Conservation (phyloP, 1,140 invertebrate genomes). For the Lepidurus arcticus region DNA sequence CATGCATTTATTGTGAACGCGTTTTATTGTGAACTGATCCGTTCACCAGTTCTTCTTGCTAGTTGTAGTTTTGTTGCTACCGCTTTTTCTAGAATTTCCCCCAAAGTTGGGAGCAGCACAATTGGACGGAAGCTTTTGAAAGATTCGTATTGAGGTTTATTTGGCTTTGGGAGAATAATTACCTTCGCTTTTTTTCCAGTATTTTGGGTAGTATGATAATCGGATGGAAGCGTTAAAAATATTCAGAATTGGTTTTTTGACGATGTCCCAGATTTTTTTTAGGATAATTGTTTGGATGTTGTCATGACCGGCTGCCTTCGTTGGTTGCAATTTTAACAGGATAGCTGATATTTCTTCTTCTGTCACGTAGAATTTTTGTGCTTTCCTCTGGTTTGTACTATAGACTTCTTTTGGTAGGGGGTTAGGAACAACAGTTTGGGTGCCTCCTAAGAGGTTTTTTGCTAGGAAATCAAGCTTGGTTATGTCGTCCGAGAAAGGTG, state of each 20-base stretch:
- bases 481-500: too few species aligned
- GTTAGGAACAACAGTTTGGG: too few species aligned
- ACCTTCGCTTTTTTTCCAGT: constrained; percentile 25
- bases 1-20: too few species aligned
- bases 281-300: constrained; percentile 15
- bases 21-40: too few species aligned
- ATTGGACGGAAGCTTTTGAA: constrained; percentile 6
- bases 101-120: background rate
- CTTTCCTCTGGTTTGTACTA: background rate
- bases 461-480: too few species aligned
- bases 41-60: too few species aligned
- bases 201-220: background rate
- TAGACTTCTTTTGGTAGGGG: background rate
- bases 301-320: constrained; percentile 20
- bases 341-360: background rate
- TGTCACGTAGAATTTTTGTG: background rate
- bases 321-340: constrained; percentile 14
- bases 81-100: constrained; percentile 20
- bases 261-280: background rate
- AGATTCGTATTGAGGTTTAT: background rate
- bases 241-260: background rate
- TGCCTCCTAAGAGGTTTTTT: too few species aligned
- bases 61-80: background rate
- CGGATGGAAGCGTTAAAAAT: constrained; percentile 25
- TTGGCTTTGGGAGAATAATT: background rate